Conservation (phyloP, 2,113 vertebrate genomes). For the Corydoras sp. region DNA sequence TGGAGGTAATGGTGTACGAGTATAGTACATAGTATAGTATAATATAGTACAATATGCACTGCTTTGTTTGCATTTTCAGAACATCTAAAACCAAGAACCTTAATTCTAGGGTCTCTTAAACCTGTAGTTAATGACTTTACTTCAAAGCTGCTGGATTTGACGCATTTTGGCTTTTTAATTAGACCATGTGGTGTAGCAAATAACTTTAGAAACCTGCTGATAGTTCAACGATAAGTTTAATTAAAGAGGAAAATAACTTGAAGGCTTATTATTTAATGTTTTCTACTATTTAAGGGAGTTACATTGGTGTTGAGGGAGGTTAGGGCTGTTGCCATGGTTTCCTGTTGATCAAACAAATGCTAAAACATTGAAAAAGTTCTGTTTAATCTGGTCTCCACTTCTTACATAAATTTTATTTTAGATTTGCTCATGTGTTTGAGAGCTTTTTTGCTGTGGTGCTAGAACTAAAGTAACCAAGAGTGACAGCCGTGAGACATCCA, state of each 20-base stretch:
- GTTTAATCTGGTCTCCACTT: not conserved
- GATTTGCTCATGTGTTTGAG: not conserved
- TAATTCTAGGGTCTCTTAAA: not conserved
- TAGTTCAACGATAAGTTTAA: no score
- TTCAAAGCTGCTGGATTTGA: not conserved
- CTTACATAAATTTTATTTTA: not conserved
- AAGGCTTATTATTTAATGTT: not conserved
- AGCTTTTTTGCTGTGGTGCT: not conserved
- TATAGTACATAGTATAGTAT: no score
- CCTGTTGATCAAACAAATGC: conserved; percentile 4
- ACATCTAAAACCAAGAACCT: not conserved
- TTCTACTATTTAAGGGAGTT: not conserved
- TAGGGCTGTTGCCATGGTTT: not conserved
- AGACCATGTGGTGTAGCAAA: not conserved
- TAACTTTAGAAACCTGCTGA: conserved; percentile 3
- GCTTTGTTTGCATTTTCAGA: not conserved
- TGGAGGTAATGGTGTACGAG: no score
- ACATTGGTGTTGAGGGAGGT: not conserved
- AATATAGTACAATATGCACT: not conserved
- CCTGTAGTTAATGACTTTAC: not conserved
- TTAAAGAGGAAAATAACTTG: not conserved
- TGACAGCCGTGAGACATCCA: no score
- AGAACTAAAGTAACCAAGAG: conserved; percentile 1
- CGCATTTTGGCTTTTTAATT: not conserved
- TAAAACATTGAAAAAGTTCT: not conserved